Evolutionary conservation across 2,888 invertebrate genomes (phyloP).

Genomic region (Aproaerema taeniolella): DNA sequence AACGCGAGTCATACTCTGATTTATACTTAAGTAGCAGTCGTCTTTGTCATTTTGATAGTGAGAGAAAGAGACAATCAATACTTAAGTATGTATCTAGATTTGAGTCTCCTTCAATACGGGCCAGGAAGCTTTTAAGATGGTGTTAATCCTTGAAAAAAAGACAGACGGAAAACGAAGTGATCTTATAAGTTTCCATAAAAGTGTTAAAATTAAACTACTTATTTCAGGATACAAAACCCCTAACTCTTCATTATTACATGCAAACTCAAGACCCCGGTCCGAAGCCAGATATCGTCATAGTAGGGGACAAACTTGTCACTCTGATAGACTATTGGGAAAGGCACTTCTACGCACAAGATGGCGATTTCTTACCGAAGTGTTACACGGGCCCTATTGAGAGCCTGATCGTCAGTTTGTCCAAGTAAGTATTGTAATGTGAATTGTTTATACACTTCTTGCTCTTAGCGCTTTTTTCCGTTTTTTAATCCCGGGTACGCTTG

Average conservation of each 20-base stretch:
- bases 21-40: too few relatives aligned
- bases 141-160: too few relatives aligned
- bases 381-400: conserved; percentile 47
- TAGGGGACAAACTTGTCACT: conserved; percentile 60
- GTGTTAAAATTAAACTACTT: not conserved
- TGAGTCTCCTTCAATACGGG: too few relatives aligned
- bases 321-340: conserved; percentile 65
- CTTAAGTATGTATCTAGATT: too few relatives aligned
- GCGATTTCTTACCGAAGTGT: conserved; percentile 33
- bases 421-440: conserved; percentile 38
- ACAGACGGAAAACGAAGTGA: too few relatives aligned
- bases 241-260: conserved; percentile 53
- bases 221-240: conserved; percentile 57
- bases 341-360: conserved; percentile 39
- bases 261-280: conserved; percentile 43
- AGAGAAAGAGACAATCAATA: too few relatives aligned
- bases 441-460: too few relatives aligned
- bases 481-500: not conserved
- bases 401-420: conserved; percentile 54
- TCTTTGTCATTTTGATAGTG: too few relatives aligned
- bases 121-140: too few relatives aligned
- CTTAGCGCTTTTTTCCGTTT: not conserved
- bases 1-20: too few relatives aligned
- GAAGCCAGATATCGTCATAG: conserved; percentile 52
- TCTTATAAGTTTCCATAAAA: too few relatives aligned